Evolutionary conservation across 2,797 vertebrate species (phyloP).

Genomic region (Pogoniulus pusillus): DNA sequence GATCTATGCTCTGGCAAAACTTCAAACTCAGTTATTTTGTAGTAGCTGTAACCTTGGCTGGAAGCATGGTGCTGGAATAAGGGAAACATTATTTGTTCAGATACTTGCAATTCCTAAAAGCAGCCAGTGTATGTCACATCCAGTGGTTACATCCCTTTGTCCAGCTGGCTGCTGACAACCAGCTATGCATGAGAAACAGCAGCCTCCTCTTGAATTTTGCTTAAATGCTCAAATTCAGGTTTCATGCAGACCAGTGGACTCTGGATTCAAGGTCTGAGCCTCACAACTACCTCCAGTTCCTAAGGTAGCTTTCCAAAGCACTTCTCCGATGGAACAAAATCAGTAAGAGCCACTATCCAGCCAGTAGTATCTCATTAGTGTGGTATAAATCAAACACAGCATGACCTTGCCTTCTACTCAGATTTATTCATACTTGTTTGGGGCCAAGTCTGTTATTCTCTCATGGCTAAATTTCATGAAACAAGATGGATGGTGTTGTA

Average conservation of each 20-base stretch:
- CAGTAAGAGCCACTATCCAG: neutral
- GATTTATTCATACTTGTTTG: slow-evolving; percentile 4
- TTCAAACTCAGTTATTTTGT: neutral
- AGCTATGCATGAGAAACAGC: neutral
- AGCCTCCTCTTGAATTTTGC: neutral
- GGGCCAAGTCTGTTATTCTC: neutral
- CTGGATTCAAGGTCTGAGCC: neutral
- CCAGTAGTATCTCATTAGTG: neutral
- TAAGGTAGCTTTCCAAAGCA: neutral
- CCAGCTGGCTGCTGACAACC: neutral
- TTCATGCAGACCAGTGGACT: no score
- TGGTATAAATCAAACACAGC: neutral
- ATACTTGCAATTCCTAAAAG: no score
- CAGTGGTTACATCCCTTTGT: neutral
- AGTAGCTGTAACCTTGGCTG: neutral
- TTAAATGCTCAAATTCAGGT: neutral
- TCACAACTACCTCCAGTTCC: neutral
- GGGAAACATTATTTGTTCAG: neutral
- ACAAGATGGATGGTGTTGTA: neutral
- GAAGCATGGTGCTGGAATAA: neutral
- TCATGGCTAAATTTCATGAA: neutral
- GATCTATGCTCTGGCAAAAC: neutral
- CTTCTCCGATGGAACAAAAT: neutral
- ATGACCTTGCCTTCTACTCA: neutral
- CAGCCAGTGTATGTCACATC: no score